These are phyloP conservation scores for Sebastes steindachneri DNA, from an alignment of 2,797 vertebrate species.

Conservation along the genomic window DNA sequence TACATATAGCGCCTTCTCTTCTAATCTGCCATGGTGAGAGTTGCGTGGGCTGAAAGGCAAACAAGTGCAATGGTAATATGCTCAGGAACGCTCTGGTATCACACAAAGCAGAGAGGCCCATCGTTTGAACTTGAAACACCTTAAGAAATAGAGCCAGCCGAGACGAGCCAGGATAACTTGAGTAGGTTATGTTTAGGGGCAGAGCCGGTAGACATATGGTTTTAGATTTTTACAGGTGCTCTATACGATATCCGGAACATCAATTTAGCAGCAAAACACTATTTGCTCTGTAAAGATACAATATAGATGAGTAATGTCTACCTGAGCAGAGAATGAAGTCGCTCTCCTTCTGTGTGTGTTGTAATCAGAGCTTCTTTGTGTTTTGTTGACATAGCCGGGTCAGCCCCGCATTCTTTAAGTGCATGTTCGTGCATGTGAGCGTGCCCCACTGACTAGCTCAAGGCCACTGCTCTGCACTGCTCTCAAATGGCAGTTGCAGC, in stretches of 20 bases:
- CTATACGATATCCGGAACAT: background rate
- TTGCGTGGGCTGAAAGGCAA: slow-evolving; percentile 35
- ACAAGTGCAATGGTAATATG: slow-evolving; percentile 36
- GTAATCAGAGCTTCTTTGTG: too few species aligned
- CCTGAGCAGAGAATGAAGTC: too few species aligned
- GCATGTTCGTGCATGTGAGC: too few species aligned
- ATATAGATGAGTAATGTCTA: too few species aligned
- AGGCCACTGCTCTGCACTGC: too few species aligned
- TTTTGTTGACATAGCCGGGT: too few species aligned
- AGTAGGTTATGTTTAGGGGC: background rate
- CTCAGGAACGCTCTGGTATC: slow-evolving; percentile 28
- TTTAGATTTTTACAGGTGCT: background rate
- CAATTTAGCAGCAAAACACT: too few species aligned
- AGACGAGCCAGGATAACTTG: background rate
- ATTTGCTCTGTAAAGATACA: too few species aligned
- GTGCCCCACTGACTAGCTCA: too few species aligned
- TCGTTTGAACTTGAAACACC: slow-evolving; percentile 13
- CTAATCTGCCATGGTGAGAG: slow-evolving; percentile 49
- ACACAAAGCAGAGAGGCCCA: slow-evolving; percentile 31
- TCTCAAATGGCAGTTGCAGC: too few species aligned
- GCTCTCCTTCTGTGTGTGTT: too few species aligned
- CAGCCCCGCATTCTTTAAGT: too few species aligned
- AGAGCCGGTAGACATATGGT: background rate
- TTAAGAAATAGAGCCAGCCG: background rate
- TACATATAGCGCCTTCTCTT: slow-evolving; percentile 36